A percentile compares a stretch with the other conserved stretches of the same genome.
These are phyloP conservation scores for Hucho hucho DNA, from an alignment of 2,113 vertebrate genomes.

Conservation along the genomic window DNA sequence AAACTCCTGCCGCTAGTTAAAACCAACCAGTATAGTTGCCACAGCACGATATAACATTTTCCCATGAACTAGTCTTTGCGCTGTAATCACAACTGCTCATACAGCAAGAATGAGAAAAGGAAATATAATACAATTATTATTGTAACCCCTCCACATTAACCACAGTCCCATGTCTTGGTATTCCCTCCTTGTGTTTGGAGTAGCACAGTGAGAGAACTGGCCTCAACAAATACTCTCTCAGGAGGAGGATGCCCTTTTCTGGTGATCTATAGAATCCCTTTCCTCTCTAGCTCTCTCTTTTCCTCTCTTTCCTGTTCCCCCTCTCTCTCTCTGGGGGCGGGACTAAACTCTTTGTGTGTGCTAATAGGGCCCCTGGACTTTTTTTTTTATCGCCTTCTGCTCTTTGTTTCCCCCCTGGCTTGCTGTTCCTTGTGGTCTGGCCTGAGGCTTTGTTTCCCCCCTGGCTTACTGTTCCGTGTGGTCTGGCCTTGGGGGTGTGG, in stretches of 20 bases:
- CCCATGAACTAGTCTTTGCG: not conserved
- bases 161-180: not conserved
- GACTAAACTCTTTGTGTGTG: not conserved
- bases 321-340: too few species aligned
- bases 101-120: not conserved
- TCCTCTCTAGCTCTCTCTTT: not conserved
- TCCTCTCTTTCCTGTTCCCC: not conserved
- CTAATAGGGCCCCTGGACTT: constrained; percentile 30
- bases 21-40: too few species aligned
- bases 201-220: not conserved
- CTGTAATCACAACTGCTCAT: not conserved
- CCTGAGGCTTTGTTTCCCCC: not conserved
- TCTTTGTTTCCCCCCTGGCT: too few species aligned
- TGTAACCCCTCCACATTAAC: not conserved
- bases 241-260: not conserved
- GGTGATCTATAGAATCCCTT: not conserved
- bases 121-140: not conserved
- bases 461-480: constrained; percentile 47
- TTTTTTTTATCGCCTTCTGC: constrained; percentile 38
- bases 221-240: not conserved
- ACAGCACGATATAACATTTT: not conserved
- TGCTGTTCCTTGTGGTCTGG: too few species aligned
- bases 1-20: too few species aligned
- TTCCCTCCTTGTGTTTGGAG: not conserved
- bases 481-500: not conserved